A percentile compares a stretch with the other conserved stretches of the same genome.
phyloP scores from a whole-genome alignment of 2,888 invertebrate genomes.

The Ypsolopha scabrella region DNA sequence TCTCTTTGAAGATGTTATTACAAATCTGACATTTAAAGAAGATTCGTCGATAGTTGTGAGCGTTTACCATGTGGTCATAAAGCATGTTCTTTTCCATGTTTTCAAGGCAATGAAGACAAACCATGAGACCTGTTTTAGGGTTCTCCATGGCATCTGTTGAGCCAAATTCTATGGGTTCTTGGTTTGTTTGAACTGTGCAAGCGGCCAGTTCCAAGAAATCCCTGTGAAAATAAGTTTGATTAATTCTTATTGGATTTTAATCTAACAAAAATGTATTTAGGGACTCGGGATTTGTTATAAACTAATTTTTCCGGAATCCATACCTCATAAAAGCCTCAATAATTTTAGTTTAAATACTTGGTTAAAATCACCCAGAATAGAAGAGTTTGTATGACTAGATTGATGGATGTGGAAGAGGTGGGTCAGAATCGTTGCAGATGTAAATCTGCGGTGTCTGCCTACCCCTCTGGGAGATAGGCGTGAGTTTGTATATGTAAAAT shows the following conservation, averaged over 20 bases:
- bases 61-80: constrained; percentile 22
- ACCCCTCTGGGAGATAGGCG: background rate
- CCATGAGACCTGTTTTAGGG: constrained; percentile 20
- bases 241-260: background rate
- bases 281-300: background rate
- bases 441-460: too few species aligned
- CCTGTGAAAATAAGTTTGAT: constrained; percentile 15
- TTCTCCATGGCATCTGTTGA: constrained; percentile 21
- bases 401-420: background rate
- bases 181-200: constrained; percentile 19
- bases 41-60: constrained; percentile 22
- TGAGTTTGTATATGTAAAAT: background rate
- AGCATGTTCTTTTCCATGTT: constrained; percentile 19
- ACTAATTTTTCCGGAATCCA: background rate
- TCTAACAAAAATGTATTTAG: background rate
- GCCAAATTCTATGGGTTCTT: constrained; percentile 25
- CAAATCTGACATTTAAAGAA: constrained; percentile 24
- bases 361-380: background rate
- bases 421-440: background rate
- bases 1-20: constrained; percentile 17
- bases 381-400: background rate
- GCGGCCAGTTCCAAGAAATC: constrained; percentile 22
- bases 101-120: constrained; percentile 25
- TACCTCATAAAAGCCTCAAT: background rate
- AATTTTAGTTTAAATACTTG: too few species aligned